Evolutionary conservation across 2,797 vertebrate species (phyloP).

Genomic region (Pangasius larnaudii): DNA sequence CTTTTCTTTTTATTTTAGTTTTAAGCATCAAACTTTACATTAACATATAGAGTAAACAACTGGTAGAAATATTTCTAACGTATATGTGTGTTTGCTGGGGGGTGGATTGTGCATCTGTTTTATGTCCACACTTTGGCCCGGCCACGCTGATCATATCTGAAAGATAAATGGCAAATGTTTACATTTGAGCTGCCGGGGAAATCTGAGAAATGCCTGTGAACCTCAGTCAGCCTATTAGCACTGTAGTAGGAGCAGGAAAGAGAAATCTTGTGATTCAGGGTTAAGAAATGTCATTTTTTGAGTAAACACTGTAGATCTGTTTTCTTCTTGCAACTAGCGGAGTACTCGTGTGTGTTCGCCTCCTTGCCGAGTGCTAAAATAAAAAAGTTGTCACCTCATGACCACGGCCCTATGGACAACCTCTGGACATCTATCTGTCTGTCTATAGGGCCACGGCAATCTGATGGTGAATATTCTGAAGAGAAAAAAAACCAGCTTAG

Average conservation of each 20-base stretch:
- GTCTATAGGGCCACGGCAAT: not conserved
- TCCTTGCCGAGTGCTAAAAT: not conserved
- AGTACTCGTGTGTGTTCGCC: not conserved
- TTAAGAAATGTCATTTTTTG: not conserved
- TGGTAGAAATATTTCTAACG: not conserved
- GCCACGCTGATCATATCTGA: conserved; percentile 45
- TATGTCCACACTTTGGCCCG: conserved; percentile 46
- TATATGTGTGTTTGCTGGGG: not conserved
- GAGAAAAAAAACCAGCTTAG: not conserved
- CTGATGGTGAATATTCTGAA: not conserved
- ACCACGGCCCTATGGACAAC: not conserved
- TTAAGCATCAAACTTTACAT: too few species aligned
- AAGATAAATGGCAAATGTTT: conserved; percentile 57
- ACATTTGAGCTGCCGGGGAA: conserved; percentile 50
- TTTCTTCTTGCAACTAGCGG: not conserved
- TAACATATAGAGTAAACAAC: not conserved
- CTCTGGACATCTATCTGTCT: too few species aligned
- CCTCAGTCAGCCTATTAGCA: conserved; percentile 4
- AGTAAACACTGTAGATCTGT: not conserved
- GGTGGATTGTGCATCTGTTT: conserved; percentile 43
- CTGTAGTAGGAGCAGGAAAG: not conserved
- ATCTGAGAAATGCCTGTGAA: conserved; percentile 52
- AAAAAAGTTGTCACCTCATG: not conserved
- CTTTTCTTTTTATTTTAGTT: not conserved
- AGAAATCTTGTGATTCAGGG: not conserved